These are phyloP conservation scores for Tragelaphus scriptus DNA, from an alignment of 2,113 vertebrate species.

Conservation along the genomic window DNA sequence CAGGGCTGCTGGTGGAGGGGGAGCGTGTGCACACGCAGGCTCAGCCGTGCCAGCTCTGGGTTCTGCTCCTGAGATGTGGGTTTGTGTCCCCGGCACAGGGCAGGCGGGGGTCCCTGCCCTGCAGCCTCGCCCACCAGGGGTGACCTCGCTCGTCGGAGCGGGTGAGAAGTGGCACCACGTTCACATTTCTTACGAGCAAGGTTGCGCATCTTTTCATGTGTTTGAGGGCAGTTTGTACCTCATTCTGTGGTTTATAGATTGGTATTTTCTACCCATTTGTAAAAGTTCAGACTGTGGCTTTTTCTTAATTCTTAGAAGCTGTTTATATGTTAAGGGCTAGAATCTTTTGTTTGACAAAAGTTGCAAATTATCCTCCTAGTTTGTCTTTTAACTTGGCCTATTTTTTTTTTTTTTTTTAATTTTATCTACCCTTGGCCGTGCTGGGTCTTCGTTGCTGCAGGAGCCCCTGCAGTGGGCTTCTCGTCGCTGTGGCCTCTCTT, in stretches of 20 bases:
- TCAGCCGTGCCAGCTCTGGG: accelerated
- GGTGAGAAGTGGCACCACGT: neutral
- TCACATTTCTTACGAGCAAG: accelerated
- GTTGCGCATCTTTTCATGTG: accelerated
- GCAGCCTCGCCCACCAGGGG: accelerated
- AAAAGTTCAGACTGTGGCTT: neutral
- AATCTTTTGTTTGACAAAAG: neutral
- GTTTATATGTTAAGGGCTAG: neutral
- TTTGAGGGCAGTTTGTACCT: neutral
- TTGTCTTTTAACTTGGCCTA: neutral
- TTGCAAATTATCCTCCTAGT: neutral
- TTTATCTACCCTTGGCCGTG: accelerated
- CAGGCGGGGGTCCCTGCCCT: accelerated
- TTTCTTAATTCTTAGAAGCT: neutral
- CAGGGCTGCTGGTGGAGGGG: accelerated
- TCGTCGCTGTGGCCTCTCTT: neutral
- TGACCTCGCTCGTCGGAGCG: accelerated
- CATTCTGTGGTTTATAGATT: neutral
- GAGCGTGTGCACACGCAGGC: accelerated
- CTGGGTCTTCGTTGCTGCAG: neutral
- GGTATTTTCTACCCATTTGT: neutral
- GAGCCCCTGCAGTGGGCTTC: neutral
- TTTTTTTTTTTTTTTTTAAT: neutral
- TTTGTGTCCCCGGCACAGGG: accelerated
- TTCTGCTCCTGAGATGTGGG: accelerated